phyloP scores from a whole-genome alignment of 2,888 invertebrate genomes.

The Trileptium ribeirensis region DNA sequence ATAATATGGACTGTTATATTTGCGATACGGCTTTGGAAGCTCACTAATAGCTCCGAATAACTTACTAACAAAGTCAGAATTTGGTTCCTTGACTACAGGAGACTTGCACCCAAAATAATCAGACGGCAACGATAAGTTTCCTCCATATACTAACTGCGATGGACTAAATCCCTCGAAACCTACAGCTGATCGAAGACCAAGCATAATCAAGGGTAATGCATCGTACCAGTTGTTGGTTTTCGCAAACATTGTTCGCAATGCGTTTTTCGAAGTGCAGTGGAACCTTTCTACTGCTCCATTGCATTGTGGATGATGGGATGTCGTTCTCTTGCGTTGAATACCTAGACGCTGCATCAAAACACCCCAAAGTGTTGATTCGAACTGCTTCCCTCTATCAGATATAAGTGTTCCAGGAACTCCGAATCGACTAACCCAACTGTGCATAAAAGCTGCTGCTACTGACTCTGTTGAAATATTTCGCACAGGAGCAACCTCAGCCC shows the following conservation, averaged over 20 bases:
- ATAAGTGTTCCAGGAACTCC: background rate
- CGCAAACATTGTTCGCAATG: background rate
- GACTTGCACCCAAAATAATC: background rate
- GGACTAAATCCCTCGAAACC: background rate
- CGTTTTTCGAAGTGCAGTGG: background rate
- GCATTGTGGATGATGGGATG: background rate
- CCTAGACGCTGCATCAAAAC: background rate
- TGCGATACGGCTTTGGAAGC: background rate
- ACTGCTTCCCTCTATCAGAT: background rate
- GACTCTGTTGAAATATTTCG: background rate
- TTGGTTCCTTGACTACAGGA: background rate
- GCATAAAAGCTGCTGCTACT: background rate
- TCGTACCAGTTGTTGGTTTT: background rate
- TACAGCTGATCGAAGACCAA: background rate
- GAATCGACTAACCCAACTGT: background rate
- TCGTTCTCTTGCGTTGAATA: too few species aligned
- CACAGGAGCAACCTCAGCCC: slow-evolving; percentile 9
- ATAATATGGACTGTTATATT: background rate
- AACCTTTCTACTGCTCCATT: background rate
- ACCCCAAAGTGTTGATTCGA: background rate
- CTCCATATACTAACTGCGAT: background rate
- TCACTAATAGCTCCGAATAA: background rate
- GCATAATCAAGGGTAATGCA: background rate
- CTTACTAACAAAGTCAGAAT: background rate
- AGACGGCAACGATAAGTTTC: background rate